Conservation (phyloP, 2,888 invertebrate genomes). For the Ormyrus pomaceus region DNA sequence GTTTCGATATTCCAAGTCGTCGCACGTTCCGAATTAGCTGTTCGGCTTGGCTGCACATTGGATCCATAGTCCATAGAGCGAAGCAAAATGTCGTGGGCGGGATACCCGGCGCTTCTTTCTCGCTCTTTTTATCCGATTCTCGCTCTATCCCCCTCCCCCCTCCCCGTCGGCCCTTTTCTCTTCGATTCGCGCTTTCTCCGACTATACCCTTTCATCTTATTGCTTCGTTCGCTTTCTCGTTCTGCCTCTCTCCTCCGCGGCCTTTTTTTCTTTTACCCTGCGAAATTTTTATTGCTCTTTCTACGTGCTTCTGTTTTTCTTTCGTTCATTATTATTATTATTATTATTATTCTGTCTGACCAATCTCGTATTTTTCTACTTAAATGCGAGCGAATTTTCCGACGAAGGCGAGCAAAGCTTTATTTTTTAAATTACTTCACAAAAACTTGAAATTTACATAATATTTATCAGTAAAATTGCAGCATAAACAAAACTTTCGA, state of each 20-base stretch:
- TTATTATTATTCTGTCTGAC: no score
- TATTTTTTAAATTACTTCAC: no score
- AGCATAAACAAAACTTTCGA: no score
- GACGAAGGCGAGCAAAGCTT: no score
- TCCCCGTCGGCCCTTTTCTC: slow-evolving; percentile 10
- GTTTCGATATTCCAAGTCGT: slow-evolving; percentile 69
- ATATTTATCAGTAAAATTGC: no score
- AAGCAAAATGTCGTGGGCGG: slow-evolving; percentile 61
- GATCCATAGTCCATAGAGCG: slow-evolving; percentile 67
- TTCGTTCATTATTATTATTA: neutral
- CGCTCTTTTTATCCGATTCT: slow-evolving; percentile 38
- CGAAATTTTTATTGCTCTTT: neutral
- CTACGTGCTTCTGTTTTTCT: neutral
- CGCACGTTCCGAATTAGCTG: slow-evolving; percentile 74
- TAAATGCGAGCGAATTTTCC: no score
- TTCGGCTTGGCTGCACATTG: slow-evolving; percentile 71
- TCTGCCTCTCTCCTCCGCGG: neutral
- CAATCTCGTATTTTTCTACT: no score
- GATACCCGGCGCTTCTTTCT: slow-evolving; percentile 45
- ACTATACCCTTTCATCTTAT: slow-evolving; percentile 16
- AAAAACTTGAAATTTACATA: no score
- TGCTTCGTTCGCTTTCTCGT: slow-evolving; percentile 11
- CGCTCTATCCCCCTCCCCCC: slow-evolving; percentile 29
- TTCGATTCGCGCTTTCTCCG: neutral
- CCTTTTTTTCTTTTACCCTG: neutral